These are phyloP conservation scores for Tachina grossa DNA, from an alignment of 2,888 invertebrate species.

Conservation along the genomic window DNA sequence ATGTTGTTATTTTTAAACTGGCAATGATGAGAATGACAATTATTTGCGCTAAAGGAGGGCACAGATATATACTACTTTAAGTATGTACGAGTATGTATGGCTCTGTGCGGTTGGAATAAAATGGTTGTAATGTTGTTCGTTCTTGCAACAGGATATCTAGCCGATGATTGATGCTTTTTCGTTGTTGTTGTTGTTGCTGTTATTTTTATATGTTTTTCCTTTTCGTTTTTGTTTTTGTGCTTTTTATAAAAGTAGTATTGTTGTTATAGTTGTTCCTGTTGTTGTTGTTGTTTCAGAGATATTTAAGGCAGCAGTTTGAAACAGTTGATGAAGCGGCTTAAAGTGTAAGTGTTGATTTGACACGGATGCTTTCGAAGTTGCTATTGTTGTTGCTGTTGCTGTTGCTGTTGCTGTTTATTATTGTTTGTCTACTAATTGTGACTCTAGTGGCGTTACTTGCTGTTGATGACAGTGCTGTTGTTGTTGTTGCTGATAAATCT, in stretches of 20 bases:
- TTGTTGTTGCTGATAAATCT: constrained; percentile 40
- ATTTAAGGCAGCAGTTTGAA: constrained; percentile 34
- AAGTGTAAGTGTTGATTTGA: constrained; percentile 36
- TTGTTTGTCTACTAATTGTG: constrained; percentile 41
- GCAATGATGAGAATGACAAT: constrained; percentile 26
- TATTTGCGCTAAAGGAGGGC: constrained; percentile 1
- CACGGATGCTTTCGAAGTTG: constrained; percentile 37
- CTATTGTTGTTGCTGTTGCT: constrained; percentile 27
- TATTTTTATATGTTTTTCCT: constrained; percentile 24
- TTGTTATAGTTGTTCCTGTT: background rate
- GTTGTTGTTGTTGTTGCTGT: constrained; percentile 34
- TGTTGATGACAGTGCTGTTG: constrained; percentile 19
- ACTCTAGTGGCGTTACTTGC: constrained; percentile 15
- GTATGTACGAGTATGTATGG: background rate
- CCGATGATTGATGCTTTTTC: constrained; percentile 56
- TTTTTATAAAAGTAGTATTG: background rate
- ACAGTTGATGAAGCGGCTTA: constrained; percentile 15
- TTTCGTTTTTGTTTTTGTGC: constrained; percentile 8
- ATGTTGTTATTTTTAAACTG: constrained; percentile 45
- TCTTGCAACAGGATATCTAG: constrained; percentile 59
- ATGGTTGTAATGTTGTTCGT: constrained; percentile 18
- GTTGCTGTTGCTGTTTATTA: constrained; percentile 27
- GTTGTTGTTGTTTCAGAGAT: constrained; percentile 13
- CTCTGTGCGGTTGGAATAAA: constrained; percentile 34
- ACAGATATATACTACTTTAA: constrained; percentile 11